Conservation (phyloP, 1,140 invertebrate genomes). For the Wasmannia auropunctata region DNA sequence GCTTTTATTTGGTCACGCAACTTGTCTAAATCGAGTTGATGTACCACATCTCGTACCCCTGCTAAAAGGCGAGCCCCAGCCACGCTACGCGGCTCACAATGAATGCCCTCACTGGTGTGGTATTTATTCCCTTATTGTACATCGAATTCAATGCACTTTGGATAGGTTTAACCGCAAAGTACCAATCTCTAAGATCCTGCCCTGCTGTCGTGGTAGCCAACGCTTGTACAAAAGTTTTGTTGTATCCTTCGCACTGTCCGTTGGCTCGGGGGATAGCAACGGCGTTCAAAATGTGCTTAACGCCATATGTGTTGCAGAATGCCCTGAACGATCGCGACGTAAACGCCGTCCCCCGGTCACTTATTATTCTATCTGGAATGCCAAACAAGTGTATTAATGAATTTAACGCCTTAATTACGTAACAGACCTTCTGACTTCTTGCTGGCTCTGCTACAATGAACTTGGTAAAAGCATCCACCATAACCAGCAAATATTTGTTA, state of each 20-base stretch:
- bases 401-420: neutral
- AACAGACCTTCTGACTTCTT: neutral
- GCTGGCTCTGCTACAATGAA: neutral
- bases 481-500: constrained; percentile 53
- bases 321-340: neutral
- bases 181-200: neutral
- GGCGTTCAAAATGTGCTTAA: neutral
- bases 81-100: neutral
- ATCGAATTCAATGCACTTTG: neutral
- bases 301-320: neutral
- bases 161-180: neutral
- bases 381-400: neutral
- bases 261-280: neutral
- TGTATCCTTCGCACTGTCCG: neutral
- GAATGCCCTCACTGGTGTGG: neutral
- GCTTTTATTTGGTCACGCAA: neutral
- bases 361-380: neutral
- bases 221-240: neutral
- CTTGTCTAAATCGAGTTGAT: neutral
- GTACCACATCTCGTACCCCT: neutral
- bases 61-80: neutral
- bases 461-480: neutral
- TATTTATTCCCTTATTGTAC: neutral
- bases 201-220: neutral
- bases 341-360: neutral